Percentiles rank a stretch among this genome's conserved stretches.
Evolutionary conservation across 1,140 invertebrate species (phyloP).

Genomic region (Drosophila nigromelanica): DNA sequence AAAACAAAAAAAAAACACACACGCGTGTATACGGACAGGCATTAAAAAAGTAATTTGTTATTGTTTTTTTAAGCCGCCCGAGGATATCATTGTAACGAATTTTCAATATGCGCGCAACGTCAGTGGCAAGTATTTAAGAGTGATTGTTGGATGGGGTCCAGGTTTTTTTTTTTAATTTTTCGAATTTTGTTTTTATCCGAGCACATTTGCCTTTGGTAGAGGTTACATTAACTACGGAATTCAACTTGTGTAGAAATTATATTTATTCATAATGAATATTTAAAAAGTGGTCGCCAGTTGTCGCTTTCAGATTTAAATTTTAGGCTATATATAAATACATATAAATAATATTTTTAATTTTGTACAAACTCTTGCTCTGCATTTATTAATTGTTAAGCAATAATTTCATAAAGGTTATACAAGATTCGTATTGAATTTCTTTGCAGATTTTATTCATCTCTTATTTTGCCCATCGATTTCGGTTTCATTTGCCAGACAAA

Average conservation of each 20-base stretch:
- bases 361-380: too few species aligned
- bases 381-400: too few species aligned
- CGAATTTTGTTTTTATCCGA: constrained; percentile 1
- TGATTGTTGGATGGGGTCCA: constrained; percentile 38
- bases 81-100: constrained; percentile 59
- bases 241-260: neutral
- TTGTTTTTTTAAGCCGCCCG: constrained; percentile 54
- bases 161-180: constrained; percentile 7
- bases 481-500: constrained; percentile 45
- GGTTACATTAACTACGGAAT: constrained; percentile 8
- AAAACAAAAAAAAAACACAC: constrained; percentile 12
- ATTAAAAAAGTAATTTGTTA: constrained; percentile 67
- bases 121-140: constrained; percentile 57
- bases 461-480: constrained; percentile 29
- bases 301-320: too few species aligned
- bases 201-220: neutral
- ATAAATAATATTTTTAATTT: too few species aligned
- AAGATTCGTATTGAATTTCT: neutral
- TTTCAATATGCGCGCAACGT: constrained; percentile 53
- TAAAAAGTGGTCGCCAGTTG: too few species aligned
- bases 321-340: too few species aligned
- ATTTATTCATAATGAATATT: too few species aligned
- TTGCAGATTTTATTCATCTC: constrained; percentile 21
- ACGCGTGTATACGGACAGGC: constrained; percentile 33
- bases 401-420: constrained; percentile 11